Percentiles rank a stretch among this genome's conserved stretches.
Evolutionary conservation across 2,797 vertebrate genomes (phyloP).

Genomic region (Peromyscus eremicus): DNA sequence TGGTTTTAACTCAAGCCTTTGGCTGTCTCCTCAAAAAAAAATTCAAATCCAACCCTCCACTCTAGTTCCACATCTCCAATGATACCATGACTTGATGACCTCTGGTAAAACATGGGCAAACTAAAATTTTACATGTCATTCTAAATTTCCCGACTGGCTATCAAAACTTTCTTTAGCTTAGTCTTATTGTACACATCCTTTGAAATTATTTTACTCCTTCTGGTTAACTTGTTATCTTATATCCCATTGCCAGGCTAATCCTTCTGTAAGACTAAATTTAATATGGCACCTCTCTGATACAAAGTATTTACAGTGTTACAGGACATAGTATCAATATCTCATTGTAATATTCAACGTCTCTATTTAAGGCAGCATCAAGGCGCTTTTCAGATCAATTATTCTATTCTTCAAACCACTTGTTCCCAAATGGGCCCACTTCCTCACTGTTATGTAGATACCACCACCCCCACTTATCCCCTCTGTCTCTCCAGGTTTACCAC

Average conservation of each 20-base stretch:
- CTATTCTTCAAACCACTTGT: background rate
- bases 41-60: background rate
- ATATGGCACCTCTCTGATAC: background rate
- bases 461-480: no score
- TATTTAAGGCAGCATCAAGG: background rate
- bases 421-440: background rate
- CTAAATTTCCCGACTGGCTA: constrained; percentile 3
- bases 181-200: background rate
- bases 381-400: background rate
- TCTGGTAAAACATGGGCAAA: background rate
- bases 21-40: background rate
- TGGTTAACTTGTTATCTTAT: constrained; percentile 12
- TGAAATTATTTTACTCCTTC: background rate
- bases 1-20: constrained; percentile 11
- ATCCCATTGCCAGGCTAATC: constrained; percentile 22
- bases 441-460: background rate
- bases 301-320: background rate
- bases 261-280: constrained; percentile 1
- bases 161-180: constrained; percentile 3
- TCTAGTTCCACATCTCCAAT: background rate
- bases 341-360: background rate
- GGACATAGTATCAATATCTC: background rate
- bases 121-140: background rate
- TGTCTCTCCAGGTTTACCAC: background rate
- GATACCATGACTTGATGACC: background rate